Conservation (phyloP, 2,888 invertebrate genomes). For the Periphyllus acericola region DNA sequence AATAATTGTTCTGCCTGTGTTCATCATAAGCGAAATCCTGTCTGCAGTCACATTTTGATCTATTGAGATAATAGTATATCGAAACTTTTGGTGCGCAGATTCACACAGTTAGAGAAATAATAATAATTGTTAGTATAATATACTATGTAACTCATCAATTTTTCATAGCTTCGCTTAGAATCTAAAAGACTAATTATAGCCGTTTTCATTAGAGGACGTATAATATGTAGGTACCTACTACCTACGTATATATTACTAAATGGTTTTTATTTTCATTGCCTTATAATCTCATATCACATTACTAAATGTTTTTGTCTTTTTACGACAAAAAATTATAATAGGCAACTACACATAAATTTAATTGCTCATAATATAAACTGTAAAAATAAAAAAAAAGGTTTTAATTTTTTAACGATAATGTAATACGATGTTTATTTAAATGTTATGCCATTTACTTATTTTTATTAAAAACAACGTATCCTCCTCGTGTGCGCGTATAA, state of each 20-base stretch:
- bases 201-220: neutral
- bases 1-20: too few relatives aligned
- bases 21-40: neutral
- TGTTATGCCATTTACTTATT: slow-evolving; percentile 18
- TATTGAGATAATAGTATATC: neutral
- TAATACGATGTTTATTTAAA: slow-evolving; percentile 39
- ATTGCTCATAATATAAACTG: slow-evolving; percentile 20
- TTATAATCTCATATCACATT: neutral
- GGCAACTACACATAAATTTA: neutral
- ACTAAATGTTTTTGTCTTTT: neutral
- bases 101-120: neutral
- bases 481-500: neutral
- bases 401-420: slow-evolving; percentile 40
- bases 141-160: too few relatives aligned
- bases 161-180: neutral
- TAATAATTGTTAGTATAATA: too few relatives aligned
- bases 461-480: slow-evolving; percentile 14
- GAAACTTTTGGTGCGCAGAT: neutral
- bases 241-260: neutral
- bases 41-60: neutral
- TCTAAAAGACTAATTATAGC: neutral
- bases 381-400: slow-evolving; percentile 27
- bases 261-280: neutral
- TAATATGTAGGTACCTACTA: too few relatives aligned
- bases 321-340: slow-evolving; percentile 15